phyloP scores from a whole-genome alignment of 2,113 vertebrate genomes.

The Montifringilla adamsi region DNA sequence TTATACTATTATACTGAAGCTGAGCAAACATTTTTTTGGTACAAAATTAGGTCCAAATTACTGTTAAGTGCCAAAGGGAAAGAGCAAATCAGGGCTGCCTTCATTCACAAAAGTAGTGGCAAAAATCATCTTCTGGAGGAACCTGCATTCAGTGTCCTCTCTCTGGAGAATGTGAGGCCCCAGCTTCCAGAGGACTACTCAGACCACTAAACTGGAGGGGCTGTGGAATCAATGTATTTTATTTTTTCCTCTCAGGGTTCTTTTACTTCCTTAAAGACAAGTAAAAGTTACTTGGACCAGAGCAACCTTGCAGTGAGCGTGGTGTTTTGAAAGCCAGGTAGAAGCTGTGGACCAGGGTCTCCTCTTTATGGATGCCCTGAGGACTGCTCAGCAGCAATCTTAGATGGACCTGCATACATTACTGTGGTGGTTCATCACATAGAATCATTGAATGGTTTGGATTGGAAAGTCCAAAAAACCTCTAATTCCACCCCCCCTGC shows the following conservation, averaged over 20 bases:
- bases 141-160: neutral
- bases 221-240: neutral
- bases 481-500: neutral
- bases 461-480: neutral
- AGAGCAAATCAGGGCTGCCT: neutral
- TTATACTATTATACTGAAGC: neutral
- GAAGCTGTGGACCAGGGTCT: neutral
- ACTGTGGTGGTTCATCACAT: neutral
- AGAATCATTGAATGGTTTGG: neutral
- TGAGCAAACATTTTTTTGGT: neutral
- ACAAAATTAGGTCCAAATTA: neutral
- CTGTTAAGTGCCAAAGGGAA: neutral
- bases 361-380: neutral
- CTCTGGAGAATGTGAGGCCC: rapidly evolving
- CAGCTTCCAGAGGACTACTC: neutral
- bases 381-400: neutral
- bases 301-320: rapidly evolving
- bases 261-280: neutral
- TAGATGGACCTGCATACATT: neutral
- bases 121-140: neutral
- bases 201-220: neutral
- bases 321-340: neutral
- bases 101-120: neutral
- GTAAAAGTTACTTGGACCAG: neutral
- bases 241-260: neutral